Evolutionary conservation across 2,113 vertebrate genomes (phyloP), one percentile per base, ranked within the genome.

Genomic region (Meleagris gallopavo): DNA sequence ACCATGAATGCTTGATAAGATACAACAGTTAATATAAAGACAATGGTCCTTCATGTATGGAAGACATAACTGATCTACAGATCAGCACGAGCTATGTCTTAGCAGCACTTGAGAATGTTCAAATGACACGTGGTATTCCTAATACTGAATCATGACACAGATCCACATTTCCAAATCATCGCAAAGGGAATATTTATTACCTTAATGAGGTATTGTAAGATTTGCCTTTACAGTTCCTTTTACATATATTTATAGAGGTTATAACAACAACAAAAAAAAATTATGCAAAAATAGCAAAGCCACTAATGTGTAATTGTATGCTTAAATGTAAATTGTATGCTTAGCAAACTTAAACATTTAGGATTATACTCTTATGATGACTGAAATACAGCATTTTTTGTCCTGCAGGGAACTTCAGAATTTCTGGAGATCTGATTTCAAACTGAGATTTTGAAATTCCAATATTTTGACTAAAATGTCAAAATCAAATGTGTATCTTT

Each of bases 401-500:
- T 61, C 16, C 15, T 69, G 43, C 29, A 81, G 74, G 61, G 93
- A 84, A 83, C 57, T 15, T 80, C 32, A 88, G 19, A 5, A 83
- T 72, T 88, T 86, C 46, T 46, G 13, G 50, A 89, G 17, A 41
- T 71, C 60, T 65, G 20, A 92, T 88, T 94, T 90, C 34, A 88
- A 88, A 57, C 12, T n/a, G 40, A 67, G 30, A 66, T 78, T 92
- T 84, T 94, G 46, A 92, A 86, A 84, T 76, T 71, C n/a, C 55
- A 92, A 57, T 64, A 86, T 92, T 93, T 88, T 95, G 17, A 66
- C 60, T 27, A 50, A 6, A 3, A 52, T 65, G 29, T 57, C 38
- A 78, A 94, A 93, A 88, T 78, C 34, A 74, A 67, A 58, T 45
- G 50, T 14, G 7, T 30, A 43, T n/a, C 34, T 61, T 64, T 64